Conservation (phyloP, 2,797 vertebrate species). For the Pampus argenteus region DNA sequence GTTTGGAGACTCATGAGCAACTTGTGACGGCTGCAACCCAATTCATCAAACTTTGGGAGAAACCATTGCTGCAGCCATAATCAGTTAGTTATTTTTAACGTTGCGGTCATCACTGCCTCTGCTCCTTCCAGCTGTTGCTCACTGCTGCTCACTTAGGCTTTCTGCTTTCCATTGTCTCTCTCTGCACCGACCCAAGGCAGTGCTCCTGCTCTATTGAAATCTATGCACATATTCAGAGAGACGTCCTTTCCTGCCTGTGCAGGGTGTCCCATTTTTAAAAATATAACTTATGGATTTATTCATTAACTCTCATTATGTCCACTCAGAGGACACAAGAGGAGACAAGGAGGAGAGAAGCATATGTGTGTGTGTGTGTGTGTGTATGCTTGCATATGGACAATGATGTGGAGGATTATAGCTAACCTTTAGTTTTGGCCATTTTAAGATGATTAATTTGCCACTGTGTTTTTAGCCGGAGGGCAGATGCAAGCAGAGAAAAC, state of each 20-base stretch:
- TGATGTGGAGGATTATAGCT: slow-evolving; percentile 75
- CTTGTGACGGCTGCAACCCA: not conserved
- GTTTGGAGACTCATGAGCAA: not conserved
- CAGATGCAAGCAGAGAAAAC: slow-evolving; percentile 75
- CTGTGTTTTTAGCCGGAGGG: slow-evolving; percentile 75
- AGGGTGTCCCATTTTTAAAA: slow-evolving; percentile 62
- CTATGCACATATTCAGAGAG: slow-evolving; percentile 55
- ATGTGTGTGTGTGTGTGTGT: slow-evolving; percentile 23
- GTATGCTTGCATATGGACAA: slow-evolving; percentile 52
- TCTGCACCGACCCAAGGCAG: slow-evolving; percentile 34
- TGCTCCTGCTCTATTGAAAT: slow-evolving; percentile 42
- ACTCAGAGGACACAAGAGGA: slow-evolving; percentile 72
- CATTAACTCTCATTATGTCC: slow-evolving; percentile 77
- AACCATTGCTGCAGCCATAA: not conserved
- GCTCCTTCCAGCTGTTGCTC: slow-evolving; percentile 27
- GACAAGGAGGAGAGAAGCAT: slow-evolving; percentile 55
- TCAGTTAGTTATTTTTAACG: slow-evolving; percentile 7
- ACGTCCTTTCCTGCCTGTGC: slow-evolving; percentile 65
- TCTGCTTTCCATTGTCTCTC: slow-evolving; percentile 14
- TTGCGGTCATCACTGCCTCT: slow-evolving; percentile 1
- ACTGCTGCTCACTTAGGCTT: slow-evolving; percentile 22
- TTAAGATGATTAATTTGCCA: slow-evolving; percentile 82
- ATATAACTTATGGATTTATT: slow-evolving; percentile 78
- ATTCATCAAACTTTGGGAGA: not conserved
- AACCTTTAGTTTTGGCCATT: slow-evolving; percentile 79